Percentiles rank a stretch among this genome's conserved stretches.
Conservation (phyloP, 2,797 vertebrate genomes). For the Ficedula albicollis region DNA sequence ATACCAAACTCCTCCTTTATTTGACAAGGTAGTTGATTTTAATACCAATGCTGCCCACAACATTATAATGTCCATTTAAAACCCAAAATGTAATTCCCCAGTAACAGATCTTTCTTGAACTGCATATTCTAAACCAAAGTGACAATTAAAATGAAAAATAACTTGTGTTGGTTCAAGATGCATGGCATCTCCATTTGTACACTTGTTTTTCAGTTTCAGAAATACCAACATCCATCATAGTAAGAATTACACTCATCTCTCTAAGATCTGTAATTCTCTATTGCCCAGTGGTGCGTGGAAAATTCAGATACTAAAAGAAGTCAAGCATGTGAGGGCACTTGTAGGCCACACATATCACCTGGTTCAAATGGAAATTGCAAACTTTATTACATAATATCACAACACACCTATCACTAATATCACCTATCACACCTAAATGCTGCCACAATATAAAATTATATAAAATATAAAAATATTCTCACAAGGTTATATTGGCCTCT, state of each 20-base stretch:
- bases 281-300: not conserved
- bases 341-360: not conserved
- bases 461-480: not conserved
- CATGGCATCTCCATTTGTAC: not conserved
- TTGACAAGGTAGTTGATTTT: not conserved
- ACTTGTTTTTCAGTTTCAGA: not conserved
- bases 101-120: not conserved
- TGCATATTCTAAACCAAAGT: not conserved
- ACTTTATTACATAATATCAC: not conserved
- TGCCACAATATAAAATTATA: not conserved
- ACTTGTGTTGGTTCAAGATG: not conserved
- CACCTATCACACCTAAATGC: not conserved
- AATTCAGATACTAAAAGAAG: not conserved
- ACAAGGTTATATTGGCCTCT: not conserved
- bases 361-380: not conserved
- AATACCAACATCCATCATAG: not conserved
- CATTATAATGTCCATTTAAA: not conserved
- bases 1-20: not conserved
- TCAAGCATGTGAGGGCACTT: not conserved
- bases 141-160: not conserved
- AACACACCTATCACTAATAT: not conserved
- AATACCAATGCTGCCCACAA: not conserved
- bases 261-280: not conserved
- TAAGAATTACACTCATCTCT: not conserved
- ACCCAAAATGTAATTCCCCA: not conserved